These are phyloP conservation scores for Onychomys leucogaster DNA, from an alignment of 2,797 vertebrate species.

Conservation along the genomic window DNA sequence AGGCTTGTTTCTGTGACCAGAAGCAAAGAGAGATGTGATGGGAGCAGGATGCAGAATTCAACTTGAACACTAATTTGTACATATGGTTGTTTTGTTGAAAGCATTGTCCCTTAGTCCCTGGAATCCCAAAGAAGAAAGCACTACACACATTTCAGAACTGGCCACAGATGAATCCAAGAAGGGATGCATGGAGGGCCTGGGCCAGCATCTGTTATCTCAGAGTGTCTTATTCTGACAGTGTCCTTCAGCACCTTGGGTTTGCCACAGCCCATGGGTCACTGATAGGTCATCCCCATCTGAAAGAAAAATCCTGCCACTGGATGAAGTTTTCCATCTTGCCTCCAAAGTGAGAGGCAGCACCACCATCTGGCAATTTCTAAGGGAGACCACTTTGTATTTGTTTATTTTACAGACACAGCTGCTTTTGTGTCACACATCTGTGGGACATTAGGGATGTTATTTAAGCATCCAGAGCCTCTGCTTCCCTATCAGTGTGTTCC, in stretches of 20 bases:
- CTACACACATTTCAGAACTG: slow-evolving; percentile 1
- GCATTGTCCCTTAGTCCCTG: background rate
- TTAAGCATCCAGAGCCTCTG: background rate
- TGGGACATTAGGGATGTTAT: background rate
- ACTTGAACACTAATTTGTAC: background rate
- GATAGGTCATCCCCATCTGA: background rate
- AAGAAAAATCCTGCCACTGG: background rate
- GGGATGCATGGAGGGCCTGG: background rate
- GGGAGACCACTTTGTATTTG: background rate
- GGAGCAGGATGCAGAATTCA: background rate
- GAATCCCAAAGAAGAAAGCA: slow-evolving; percentile 34
- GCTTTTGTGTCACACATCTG: background rate
- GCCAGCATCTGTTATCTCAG: slow-evolving; percentile 40
- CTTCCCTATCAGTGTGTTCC: slow-evolving; percentile 6
- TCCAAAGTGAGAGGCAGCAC: background rate
- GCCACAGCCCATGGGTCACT: background rate
- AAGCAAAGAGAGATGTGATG: slow-evolving; percentile 26
- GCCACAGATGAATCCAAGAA: background rate
- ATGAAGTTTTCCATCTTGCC: background rate
- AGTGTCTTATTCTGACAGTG: background rate
- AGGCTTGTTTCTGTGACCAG: background rate
- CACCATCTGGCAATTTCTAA: background rate
- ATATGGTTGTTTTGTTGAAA: slow-evolving; percentile 7
- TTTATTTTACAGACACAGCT: slow-evolving; percentile 34
- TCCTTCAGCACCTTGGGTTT: background rate